phyloP scores from a whole-genome alignment of 2,888 invertebrate genomes.

The Muscina levida region DNA sequence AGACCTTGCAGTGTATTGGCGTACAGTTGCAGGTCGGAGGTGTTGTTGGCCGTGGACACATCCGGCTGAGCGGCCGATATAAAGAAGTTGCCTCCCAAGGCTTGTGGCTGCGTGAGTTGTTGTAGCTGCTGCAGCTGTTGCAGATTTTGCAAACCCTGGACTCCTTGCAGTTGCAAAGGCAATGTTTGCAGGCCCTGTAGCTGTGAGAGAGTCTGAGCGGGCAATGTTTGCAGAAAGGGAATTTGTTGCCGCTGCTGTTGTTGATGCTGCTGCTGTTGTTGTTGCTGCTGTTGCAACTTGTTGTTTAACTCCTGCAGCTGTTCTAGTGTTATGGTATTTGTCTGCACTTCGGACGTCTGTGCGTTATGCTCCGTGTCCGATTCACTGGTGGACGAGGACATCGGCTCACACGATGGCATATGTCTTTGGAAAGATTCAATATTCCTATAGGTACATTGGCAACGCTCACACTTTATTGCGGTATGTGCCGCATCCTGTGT shows the following conservation, averaged over 20 bases:
- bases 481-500: conserved; percentile 80
- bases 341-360: conserved; percentile 77
- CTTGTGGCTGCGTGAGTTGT: conserved; percentile 73
- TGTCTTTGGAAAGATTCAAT: conserved; percentile 91
- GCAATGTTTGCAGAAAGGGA: conserved; percentile 73
- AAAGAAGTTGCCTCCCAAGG: conserved; percentile 75
- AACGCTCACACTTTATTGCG: conserved; percentile 90
- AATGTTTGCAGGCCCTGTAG: conserved; percentile 67
- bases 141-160: conserved; percentile 61
- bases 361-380: conserved; percentile 81
- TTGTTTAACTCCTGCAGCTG: conserved; percentile 72
- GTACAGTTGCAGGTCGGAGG: conserved; percentile 74
- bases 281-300: conserved; percentile 62
- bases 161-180: conserved; percentile 62
- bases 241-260: conserved; percentile 63
- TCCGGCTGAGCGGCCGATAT: conserved; percentile 70
- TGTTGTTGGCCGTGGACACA: conserved; percentile 44
- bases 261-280: conserved; percentile 50
- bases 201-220: conserved; percentile 47
- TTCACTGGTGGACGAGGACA: conserved; percentile 89
- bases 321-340: conserved; percentile 61
- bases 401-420: conserved; percentile 87
- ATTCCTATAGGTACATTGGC: conserved; percentile 92
- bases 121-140: conserved; percentile 70
- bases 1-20: conserved; percentile 75